These are phyloP conservation scores for Synergus japonicus DNA, from an alignment of 2,888 invertebrate species.

Conservation along the genomic window DNA sequence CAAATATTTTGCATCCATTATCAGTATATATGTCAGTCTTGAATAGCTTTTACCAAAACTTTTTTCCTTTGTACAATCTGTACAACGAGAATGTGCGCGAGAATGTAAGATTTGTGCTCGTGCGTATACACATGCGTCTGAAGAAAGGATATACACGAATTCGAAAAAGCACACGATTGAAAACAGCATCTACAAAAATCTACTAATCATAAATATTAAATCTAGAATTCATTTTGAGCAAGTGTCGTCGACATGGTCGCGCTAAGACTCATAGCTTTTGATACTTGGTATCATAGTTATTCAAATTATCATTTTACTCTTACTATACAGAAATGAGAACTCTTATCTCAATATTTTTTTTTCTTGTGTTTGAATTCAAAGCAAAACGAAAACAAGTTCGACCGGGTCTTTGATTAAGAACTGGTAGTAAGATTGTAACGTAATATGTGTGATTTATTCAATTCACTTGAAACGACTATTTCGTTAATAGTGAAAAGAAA, in stretches of 20 bases:
- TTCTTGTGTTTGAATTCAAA: background rate
- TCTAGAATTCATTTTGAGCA: constrained; percentile 34
- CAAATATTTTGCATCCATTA: constrained; percentile 73
- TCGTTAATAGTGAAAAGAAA: constrained; percentile 15
- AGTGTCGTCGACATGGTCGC: constrained; percentile 7
- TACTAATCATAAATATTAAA: constrained; percentile 8
- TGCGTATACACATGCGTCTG: constrained; percentile 47
- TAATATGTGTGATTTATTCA: background rate
- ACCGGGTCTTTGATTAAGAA: background rate
- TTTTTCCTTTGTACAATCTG: constrained; percentile 63
- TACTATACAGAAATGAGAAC: constrained; percentile 5
- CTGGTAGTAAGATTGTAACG: background rate
- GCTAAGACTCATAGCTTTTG: background rate
- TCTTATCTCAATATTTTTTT: background rate
- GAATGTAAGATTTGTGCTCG: constrained; percentile 51
- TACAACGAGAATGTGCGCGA: constrained; percentile 61
- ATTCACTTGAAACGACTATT: too few species aligned
- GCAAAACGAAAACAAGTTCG: background rate
- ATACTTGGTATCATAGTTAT: background rate
- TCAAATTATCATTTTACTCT: background rate
- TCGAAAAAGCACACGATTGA: constrained; percentile 4
- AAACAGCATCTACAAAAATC: background rate
- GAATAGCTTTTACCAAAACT: constrained; percentile 74
- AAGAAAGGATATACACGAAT: constrained; percentile 50
- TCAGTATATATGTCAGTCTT: constrained; percentile 76